Conservation (phyloP, 2,797 vertebrate genomes). For the Gila robusta region DNA sequence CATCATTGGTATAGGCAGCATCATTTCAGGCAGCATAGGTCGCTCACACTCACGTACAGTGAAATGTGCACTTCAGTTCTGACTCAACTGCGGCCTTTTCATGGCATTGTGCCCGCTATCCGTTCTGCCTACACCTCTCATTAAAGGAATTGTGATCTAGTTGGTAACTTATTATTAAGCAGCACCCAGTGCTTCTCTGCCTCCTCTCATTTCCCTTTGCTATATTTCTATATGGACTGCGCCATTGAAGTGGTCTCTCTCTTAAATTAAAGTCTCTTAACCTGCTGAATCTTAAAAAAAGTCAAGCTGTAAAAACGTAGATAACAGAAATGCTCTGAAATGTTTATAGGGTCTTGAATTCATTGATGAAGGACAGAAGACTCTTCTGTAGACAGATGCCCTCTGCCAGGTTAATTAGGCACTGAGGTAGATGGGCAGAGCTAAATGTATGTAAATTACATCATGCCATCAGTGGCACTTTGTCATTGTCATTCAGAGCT, state of each 20-base stretch:
- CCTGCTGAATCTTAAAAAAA: not conserved
- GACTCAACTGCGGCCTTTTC: constrained; percentile 10
- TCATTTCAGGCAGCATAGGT: not conserved
- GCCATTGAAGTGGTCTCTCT: not conserved
- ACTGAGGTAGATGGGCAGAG: not conserved
- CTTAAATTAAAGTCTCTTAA: not conserved
- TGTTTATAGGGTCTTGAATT: not conserved
- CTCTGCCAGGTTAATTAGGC: not conserved
- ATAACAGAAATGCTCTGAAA: not conserved
- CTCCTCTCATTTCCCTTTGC: not conserved
- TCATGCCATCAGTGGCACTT: not conserved
- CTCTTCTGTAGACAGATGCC: not conserved
- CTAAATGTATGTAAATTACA: not conserved
- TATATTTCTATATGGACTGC: not conserved
- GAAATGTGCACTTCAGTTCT: not conserved
- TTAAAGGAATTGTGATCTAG: constrained; percentile 5
- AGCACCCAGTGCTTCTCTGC: not conserved
- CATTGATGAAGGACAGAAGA: not conserved
- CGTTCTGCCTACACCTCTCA: not conserved
- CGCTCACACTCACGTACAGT: not conserved
- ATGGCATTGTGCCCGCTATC: not conserved
- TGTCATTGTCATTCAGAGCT: not conserved
- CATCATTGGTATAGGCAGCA: not conserved
- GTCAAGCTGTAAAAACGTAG: not conserved
- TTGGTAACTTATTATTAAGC: not conserved